These are phyloP conservation scores for Leptothorax acervorum DNA, from an alignment of 2,888 invertebrate genomes.

Conservation along the genomic window DNA sequence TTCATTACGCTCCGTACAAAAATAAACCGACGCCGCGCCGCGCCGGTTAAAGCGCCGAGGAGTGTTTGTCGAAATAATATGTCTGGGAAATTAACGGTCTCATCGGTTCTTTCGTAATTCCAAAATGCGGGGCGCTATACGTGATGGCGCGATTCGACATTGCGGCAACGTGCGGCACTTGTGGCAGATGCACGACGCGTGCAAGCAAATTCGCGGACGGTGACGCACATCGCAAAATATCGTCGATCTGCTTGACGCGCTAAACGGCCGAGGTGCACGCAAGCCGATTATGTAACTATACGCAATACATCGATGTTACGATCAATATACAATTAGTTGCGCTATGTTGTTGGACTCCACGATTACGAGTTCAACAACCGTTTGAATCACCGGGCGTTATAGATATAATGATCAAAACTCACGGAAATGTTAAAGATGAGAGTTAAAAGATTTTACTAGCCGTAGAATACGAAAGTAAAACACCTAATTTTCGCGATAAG, in stretches of 20 bases:
- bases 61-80: constrained; percentile 50
- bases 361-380: constrained; percentile 26
- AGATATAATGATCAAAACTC: neutral
- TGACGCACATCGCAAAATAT: constrained; percentile 55
- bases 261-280: constrained; percentile 60
- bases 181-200: constrained; percentile 4
- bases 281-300: constrained; percentile 67
- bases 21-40: constrained; percentile 27
- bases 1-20: constrained; percentile 48
- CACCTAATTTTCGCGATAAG: neutral
- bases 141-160: neutral
- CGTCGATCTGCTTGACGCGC: constrained; percentile 60
- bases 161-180: neutral
- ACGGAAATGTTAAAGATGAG: neutral
- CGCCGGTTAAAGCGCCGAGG: constrained; percentile 17
- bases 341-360: neutral
- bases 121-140: constrained; percentile 16
- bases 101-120: constrained; percentile 35
- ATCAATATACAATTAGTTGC: constrained; percentile 59
- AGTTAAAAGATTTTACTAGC: neutral
- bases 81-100: constrained; percentile 43
- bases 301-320: constrained; percentile 62
- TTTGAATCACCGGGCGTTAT: neutral
- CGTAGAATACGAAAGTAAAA: neutral
- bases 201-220: constrained; percentile 50